Evolutionary conservation across 1,140 invertebrate genomes (phyloP).

Genomic region (Aphaenogaster ashmeadi): DNA sequence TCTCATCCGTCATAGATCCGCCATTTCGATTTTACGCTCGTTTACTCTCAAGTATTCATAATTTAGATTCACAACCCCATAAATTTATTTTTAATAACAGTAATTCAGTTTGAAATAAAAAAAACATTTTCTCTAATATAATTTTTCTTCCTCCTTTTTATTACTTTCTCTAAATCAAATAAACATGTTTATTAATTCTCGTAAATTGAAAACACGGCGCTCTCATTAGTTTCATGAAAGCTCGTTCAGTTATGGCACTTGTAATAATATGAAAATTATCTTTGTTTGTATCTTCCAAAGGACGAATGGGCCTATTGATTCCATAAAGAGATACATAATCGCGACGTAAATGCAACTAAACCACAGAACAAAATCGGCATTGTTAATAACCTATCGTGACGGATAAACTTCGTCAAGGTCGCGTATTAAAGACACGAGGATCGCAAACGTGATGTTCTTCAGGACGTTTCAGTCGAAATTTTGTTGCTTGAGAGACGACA

Average conservation of each 20-base stretch:
- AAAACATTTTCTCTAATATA: too few species aligned
- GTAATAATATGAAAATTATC: neutral
- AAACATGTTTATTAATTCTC: neutral
- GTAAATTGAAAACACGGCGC: neutral
- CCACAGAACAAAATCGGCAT: neutral
- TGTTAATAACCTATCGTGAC: neutral
- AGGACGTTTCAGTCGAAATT: neutral
- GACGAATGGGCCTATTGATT: neutral
- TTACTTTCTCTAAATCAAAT: neutral
- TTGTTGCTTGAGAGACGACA: conserved; percentile 20
- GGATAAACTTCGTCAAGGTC: neutral
- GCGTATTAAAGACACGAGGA: neutral
- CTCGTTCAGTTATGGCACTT: neutral
- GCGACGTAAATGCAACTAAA: neutral
- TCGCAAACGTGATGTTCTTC: neutral
- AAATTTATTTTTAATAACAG: neutral
- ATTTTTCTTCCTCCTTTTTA: too few species aligned
- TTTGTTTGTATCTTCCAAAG: neutral
- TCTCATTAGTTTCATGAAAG: neutral
- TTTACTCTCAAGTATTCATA: conserved; percentile 12
- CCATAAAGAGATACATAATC: neutral
- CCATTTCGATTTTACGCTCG: conserved; percentile 6
- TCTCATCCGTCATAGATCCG: neutral
- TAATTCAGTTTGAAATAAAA: neutral
- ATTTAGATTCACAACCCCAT: neutral